Base-by-base conservation (phyloP, 1,140 invertebrate genomes). In the Rhopalosiphum maidis region DNA sequence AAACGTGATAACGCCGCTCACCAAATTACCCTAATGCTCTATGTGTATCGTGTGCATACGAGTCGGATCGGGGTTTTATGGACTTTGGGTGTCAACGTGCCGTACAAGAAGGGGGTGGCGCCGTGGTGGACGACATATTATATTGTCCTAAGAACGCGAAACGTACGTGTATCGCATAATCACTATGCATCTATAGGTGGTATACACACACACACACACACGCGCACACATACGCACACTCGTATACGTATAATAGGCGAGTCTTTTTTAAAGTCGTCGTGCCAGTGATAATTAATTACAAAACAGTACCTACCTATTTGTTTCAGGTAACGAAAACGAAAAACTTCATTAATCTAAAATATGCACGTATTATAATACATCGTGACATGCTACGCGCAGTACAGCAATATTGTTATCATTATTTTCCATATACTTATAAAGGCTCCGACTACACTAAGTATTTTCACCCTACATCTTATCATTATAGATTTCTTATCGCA, bases 1-100 rank as follows among this genome's bases (percentile, higher is more conserved):
- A 41, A 93, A 93, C 25, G 91, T 55, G 91, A 93, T 93, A 93
- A 68, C 60, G 30, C 25, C 91, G 82, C n/a, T 82, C 41, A 92
- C 48, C 91, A 93, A 93, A 93, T 93, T 93, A 93, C 91, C 91
- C 86, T 93, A 93, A 93, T 93, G 68, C 91, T 25, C 60, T n/a
- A 35, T 77, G 5, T 77, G 60, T 48, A 43, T n/a, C n/a, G 25
- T 46, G 41, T 9, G n/a, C 25, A 30, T n/a, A 25, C 5, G 8
- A 37, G 11, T 18, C 60, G 9, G 35, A 48, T 83, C 43, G 37
- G 77, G 37, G 54, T 68, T 90, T 90, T 90, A 90, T 90, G 89
- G 54, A 43, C 89, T 90, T 55, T 55, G 55, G 54, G 37, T 90
- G 89, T 60, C 54, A 30, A 7, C 23, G 37, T 60, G 37, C 54